These are phyloP conservation scores for Nasua narica DNA, from an alignment of 2,797 vertebrate genomes.

Conservation along the genomic window DNA sequence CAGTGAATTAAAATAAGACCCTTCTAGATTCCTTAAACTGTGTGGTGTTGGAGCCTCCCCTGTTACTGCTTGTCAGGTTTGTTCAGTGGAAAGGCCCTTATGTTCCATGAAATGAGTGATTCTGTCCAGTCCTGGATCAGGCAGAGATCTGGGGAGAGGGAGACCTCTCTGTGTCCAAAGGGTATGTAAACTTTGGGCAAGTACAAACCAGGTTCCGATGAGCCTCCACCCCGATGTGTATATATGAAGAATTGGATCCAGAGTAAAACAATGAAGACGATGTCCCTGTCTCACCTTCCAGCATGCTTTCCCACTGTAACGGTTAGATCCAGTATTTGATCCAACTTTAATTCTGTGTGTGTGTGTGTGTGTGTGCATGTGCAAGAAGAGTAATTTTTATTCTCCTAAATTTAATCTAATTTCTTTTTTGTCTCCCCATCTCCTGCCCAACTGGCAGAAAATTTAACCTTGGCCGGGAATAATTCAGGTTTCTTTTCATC, in stretches of 20 bases:
- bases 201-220: not conserved
- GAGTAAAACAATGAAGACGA: not conserved
- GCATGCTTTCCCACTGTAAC: not conserved
- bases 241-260: not conserved
- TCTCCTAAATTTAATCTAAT: not conserved
- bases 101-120: not conserved
- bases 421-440: not conserved
- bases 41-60: not conserved
- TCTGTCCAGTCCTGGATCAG: not conserved
- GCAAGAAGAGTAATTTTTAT: not conserved
- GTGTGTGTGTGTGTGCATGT: not conserved
- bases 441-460: not conserved
- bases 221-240: not conserved
- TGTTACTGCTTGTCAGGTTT: not conserved
- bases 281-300: not conserved
- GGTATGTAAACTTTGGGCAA: not conserved
- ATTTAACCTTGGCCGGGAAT: not conserved
- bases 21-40: constrained; percentile 39
- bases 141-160: not conserved
- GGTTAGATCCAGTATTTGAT: not conserved
- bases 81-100: not conserved
- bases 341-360: not conserved
- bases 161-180: not conserved
- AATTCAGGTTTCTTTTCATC: not conserved
- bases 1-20: not conserved